Evolutionary conservation across 2,113 vertebrate genomes (phyloP).

Genomic region (Pagrus major): DNA sequence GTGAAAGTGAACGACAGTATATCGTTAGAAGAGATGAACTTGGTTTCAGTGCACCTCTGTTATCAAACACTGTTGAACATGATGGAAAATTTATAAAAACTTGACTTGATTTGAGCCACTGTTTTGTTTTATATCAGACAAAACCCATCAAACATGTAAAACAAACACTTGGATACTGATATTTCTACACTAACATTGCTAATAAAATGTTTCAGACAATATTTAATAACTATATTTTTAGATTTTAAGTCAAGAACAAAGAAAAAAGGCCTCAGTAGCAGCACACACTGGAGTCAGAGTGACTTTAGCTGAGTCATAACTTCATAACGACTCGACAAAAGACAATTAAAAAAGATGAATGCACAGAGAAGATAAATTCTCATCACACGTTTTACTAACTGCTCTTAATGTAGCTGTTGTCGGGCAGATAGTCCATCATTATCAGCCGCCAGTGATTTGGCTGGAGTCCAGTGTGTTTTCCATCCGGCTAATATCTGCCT

Average conservation of each 20-base stretch:
- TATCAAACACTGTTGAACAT: not conserved
- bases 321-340: constrained; percentile 10
- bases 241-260: not conserved
- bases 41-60: not conserved
- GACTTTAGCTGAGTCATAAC: not conserved
- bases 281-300: not conserved
- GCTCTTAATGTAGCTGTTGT: constrained; percentile 22
- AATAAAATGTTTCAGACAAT: not conserved
- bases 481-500: constrained; percentile 42
- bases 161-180: not conserved
- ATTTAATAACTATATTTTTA: not conserved
- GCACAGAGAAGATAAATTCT: not conserved
- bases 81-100: too few relatives aligned
- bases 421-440: constrained; percentile 15
- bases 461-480: constrained; percentile 12
- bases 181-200: not conserved
- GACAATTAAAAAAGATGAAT: not conserved
- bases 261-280: not conserved
- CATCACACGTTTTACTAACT: constrained; percentile 5
- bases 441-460: constrained; percentile 23
- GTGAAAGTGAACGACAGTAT: not conserved
- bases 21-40: not conserved
- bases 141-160: not conserved
- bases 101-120: too few relatives aligned
- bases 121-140: not conserved